Conservation (phyloP, 1,140 invertebrate genomes). For the Aphelenchoides avenae region DNA sequence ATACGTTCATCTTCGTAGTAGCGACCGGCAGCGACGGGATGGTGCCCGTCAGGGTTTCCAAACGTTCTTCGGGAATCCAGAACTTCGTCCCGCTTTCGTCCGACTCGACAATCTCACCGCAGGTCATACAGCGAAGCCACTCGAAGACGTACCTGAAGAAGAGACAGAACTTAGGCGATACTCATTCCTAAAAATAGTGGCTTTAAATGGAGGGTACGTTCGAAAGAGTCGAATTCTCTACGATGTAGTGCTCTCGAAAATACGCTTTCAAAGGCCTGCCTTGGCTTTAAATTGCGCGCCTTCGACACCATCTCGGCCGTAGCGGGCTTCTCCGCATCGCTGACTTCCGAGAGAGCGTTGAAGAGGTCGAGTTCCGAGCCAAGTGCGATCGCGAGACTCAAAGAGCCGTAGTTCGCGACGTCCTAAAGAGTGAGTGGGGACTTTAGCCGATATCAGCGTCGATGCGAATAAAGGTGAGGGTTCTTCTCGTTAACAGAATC, state of each 20-base stretch:
- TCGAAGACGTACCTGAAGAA: slow-evolving; percentile 9
- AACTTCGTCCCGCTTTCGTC: slow-evolving; percentile 34
- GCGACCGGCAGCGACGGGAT: slow-evolving; percentile 12
- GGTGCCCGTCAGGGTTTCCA: slow-evolving; percentile 3
- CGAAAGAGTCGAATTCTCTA: background rate
- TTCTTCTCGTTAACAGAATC: too few relatives aligned
- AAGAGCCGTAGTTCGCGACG: too few relatives aligned
- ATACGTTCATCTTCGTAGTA: slow-evolving; percentile 18
- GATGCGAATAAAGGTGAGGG: too few relatives aligned
- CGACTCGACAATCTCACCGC: slow-evolving; percentile 38
- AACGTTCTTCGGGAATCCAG: slow-evolving; percentile 23
- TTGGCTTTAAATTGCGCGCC: slow-evolving; percentile 12
- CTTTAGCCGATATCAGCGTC: too few relatives aligned
- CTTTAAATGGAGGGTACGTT: background rate
- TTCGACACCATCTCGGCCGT: slow-evolving; percentile 8
- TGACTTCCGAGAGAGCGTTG: slow-evolving; percentile 11
- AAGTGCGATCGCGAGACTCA: slow-evolving; percentile 9
- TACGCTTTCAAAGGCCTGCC: background rate
- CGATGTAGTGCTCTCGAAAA: background rate
- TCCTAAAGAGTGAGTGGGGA: too few relatives aligned
- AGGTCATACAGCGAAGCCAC: slow-evolving; percentile 27
- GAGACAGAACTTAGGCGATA: background rate
- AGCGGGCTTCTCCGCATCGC: slow-evolving; percentile 4
- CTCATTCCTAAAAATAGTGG: background rate
- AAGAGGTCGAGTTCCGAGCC: slow-evolving; percentile 10